Base-by-base conservation (phyloP, 2,888 invertebrate species). In the Drepanosiphum platanoidis region DNA sequence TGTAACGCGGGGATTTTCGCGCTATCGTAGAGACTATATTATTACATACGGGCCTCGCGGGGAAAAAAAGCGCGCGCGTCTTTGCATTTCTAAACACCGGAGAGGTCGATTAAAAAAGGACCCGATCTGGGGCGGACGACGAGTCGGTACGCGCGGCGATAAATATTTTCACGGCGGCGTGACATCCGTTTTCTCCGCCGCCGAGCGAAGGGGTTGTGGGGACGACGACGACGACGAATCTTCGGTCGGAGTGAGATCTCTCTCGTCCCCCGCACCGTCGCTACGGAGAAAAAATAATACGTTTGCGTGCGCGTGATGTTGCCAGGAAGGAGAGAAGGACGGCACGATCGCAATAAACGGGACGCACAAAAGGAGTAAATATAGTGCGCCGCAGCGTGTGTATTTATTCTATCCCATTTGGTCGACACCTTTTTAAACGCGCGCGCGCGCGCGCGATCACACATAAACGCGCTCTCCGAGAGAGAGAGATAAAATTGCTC, bases 371-470 rank as follows among this genome's bases (percentile, higher is more conserved):
- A 70, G 70, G 52, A 36, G 9, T 52, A 18, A 11, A 27, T 3
- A 11, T 13, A n/a, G n/a, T 4, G 32, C 1, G 15, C 11, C 3
- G 13, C 15, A 18, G 39, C 22, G 22, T 5, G 68, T 46, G 52
- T 7, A 66, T 83, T 66, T 75, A 83, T 83, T 83, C 83, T 83
- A 83, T 75, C 83, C 75, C 83, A 83, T 83, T 83, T 83, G 83
- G 83, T 52, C 75, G 83, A 75, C 74, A 83, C 83, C 83, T 83
- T 83, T 83, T 83, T 83, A 78, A 66, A 66, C n/a, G 36, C 39
- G 72, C 34, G 70, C 18, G 70, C 36, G 15, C 71, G 70, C 27
- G 18, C 36, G n/a, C n/a, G n/a, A n/a, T n/a, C n/a, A n/a, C n/a
- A n/a, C n/a, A n/a, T n/a, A n/a, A n/a, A n/a, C n/a, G n/a, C n/a